A percentile compares a stretch with the other conserved stretches of the same genome.
Evolutionary conservation across 1,140 invertebrate genomes (phyloP).

Genomic region (Sinonovacula constricta): DNA sequence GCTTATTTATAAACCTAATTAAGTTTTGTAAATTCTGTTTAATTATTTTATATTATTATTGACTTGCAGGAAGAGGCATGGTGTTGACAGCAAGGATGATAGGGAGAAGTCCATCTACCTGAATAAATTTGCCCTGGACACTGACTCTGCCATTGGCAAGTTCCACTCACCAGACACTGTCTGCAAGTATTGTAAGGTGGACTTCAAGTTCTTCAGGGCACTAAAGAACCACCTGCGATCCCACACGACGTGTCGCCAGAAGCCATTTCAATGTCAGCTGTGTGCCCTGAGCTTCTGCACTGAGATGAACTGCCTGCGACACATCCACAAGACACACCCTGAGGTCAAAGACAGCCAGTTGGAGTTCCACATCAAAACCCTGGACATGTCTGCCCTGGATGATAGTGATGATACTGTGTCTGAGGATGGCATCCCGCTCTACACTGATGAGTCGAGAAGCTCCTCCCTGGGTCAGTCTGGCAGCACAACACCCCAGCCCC

Average conservation of each 20-base stretch:
- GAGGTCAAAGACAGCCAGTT: conserved; percentile 71
- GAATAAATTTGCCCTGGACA: conserved; percentile 85
- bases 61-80: conserved; percentile 86
- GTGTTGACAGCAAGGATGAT: conserved; percentile 89
- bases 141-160: conserved; percentile 80
- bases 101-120: conserved; percentile 92
- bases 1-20: too few relatives aligned
- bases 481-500: conserved; percentile 47
- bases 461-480: too few relatives aligned
- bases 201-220: conserved; percentile 79
- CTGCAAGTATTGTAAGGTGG: conserved; percentile 79
- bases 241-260: conserved; percentile 76
- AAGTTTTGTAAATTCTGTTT: too few relatives aligned
- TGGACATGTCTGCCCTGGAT: conserved; percentile 53
- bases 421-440: conserved; percentile 43
- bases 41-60: too few relatives aligned
- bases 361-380: conserved; percentile 64
- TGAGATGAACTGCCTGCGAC: conserved; percentile 79
- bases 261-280: conserved; percentile 76
- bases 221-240: conserved; percentile 78
- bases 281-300: conserved; percentile 79
- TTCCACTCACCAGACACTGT: conserved; percentile 76
- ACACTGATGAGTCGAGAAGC: conserved; percentile 34
- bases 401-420: conserved; percentile 55
- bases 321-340: conserved; percentile 78